Evolutionary conservation across 2,113 vertebrate species (phyloP).

Genomic region (Capreolus pygargus): DNA sequence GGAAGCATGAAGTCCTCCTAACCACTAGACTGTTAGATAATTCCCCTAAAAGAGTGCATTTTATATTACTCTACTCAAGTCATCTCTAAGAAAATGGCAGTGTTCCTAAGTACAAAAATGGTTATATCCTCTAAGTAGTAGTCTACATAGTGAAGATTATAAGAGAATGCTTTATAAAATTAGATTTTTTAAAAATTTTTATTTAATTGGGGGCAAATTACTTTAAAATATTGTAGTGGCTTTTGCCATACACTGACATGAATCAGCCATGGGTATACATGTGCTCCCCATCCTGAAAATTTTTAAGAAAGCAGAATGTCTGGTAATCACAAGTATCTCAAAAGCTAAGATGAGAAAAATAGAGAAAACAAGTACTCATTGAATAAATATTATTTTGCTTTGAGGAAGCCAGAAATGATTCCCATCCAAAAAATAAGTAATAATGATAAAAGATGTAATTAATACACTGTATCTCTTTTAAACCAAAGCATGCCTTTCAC

Average conservation of each 20-base stretch:
- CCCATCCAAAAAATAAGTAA: neutral
- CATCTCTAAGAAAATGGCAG: too few species aligned
- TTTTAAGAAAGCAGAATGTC: neutral
- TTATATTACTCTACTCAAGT: neutral
- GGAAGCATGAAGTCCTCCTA: neutral
- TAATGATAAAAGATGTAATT: neutral
- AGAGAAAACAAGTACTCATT: neutral
- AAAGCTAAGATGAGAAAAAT: neutral
- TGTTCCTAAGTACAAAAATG: too few species aligned
- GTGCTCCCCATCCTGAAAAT: neutral
- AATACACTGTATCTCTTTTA: neutral
- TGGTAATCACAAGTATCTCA: neutral
- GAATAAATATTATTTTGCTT: neutral
- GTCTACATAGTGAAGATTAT: too few species aligned
- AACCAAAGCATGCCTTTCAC: neutral
- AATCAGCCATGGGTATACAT: neutral
- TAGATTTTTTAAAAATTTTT: too few species aligned
- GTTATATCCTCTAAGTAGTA: too few species aligned
- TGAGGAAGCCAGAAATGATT: neutral
- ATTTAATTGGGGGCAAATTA: too few species aligned
- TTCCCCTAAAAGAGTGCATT: neutral
- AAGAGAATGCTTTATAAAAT: too few species aligned
- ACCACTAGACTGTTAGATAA: neutral
- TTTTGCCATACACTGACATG: neutral
- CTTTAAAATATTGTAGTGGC: neutral